Percentiles rank a stretch among this genome's conserved stretches.
phyloP scores from a whole-genome alignment of 1,140 invertebrate species.

The Magallana gigas region DNA sequence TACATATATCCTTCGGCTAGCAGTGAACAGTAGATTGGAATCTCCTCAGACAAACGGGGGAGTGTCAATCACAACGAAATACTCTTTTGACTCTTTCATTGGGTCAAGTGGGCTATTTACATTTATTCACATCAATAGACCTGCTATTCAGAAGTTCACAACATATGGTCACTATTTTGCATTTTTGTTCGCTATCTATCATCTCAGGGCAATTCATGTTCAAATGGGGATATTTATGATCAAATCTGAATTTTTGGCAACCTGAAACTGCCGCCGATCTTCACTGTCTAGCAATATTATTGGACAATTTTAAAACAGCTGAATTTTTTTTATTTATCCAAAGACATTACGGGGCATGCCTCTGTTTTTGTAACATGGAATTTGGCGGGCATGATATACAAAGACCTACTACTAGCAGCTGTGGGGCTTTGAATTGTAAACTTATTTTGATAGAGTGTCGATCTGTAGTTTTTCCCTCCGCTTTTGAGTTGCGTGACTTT shows the following conservation, averaged over 20 bases:
- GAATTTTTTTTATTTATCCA: constrained; percentile 1
- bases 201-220: background rate
- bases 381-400: background rate
- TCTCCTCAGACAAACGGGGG: too few relatives aligned
- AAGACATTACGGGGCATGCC: background rate
- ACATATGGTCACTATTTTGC: constrained; percentile 14
- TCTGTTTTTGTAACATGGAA: background rate
- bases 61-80: too few relatives aligned
- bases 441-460: background rate
- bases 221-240: constrained; percentile 16
- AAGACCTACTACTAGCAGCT: background rate
- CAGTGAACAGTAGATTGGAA: too few relatives aligned
- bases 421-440: background rate
- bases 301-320: constrained; percentile 30
- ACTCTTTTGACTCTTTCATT: background rate
- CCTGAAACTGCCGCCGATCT: background rate
- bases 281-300: constrained; percentile 6
- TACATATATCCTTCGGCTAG: too few relatives aligned
- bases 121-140: background rate
- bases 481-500: background rate
- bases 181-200: background rate
- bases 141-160: background rate
- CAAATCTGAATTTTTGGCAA: background rate
- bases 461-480: too few relatives aligned
- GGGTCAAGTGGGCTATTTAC: background rate